These are phyloP conservation scores for Oxycera nigricornis DNA, from an alignment of 2,888 invertebrate genomes.

Conservation along the genomic window DNA sequence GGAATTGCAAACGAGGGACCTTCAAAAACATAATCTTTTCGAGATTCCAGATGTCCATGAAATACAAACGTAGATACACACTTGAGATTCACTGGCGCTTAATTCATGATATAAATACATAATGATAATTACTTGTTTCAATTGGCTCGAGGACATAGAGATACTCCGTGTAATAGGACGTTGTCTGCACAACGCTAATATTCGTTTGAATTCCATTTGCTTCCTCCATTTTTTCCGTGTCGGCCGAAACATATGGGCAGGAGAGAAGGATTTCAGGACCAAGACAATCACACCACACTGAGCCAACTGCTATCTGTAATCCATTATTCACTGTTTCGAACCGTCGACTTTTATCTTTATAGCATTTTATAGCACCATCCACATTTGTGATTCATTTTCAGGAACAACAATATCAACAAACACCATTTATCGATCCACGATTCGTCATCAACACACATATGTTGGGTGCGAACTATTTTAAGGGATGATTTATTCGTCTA, in stretches of 20 bases:
- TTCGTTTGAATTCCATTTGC: slow-evolving; percentile 61
- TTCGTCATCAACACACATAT: not conserved
- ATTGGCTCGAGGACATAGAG: not conserved
- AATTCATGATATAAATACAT: not conserved
- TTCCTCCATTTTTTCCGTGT: slow-evolving; percentile 49
- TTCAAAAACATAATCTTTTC: no score
- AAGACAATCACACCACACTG: not conserved
- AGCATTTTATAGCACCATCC: not conserved
- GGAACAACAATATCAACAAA: not conserved
- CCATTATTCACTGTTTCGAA: not conserved
- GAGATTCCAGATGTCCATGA: not conserved
- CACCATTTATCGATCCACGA: not conserved
- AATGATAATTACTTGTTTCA: slow-evolving; percentile 14
- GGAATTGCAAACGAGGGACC: not conserved
- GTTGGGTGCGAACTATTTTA: not conserved
- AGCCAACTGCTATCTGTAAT: not conserved
- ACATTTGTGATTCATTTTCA: not conserved
- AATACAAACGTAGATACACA: no score
- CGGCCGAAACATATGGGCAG: no score
- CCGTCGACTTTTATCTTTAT: not conserved
- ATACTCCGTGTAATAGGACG: not conserved
- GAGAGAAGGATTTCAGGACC: no score
- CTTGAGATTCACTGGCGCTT: no score
- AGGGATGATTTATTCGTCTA: not conserved
- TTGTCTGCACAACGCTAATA: slow-evolving; percentile 53